Evolutionary conservation across 2,113 vertebrate genomes (phyloP), one percentile per base, ranked within the genome.

Genomic region (Pandion haliaetus): DNA sequence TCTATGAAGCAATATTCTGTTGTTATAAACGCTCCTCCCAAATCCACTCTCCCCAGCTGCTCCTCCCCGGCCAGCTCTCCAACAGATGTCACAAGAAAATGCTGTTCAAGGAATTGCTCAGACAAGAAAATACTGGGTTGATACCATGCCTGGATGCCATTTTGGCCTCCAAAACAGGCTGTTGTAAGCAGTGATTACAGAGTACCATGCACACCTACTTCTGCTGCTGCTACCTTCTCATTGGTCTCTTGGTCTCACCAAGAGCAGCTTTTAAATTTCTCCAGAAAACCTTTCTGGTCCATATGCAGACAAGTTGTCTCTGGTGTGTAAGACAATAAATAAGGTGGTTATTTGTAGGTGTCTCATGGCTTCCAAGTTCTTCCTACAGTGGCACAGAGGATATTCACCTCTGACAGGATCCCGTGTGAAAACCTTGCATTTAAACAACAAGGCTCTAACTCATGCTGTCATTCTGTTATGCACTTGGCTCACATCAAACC

Each of bases 241-340:
- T 4, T 67, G 54, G 17, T 45, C 36, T 70, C 52, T 18, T 58
- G 55, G 31, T 74, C 55, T 77, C 70, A 78, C n/a, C 78, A 85
- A 58, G 26, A 59, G 25, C 0, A 88, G 66, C 50, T 82, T 82
- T 61, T 55, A 28, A 47, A 47, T 19, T 63, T 72, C 74, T 40
- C 38, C 65, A 66, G 55, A 45, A 78, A 79, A 16, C 10, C 25
- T 47, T 80, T 32, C 40, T 9, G 59, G 50, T 8, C 72, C 50
- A 6, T 3, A 8, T 1, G 28, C 49, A 63, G 65, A 31, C 0
- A 3, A 8, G 1, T 2, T 49, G 63, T 67, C 83, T 2, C 29
- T 11, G 50, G 11, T 29, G 72, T 24, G 42, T 20, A 63, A 74
- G 47, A 47, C 57, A 57, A 19, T 7, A 84, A 86, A 26, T 31